phyloP scores from a whole-genome alignment of 2,888 invertebrate species.

The Oeneis ivallda region DNA sequence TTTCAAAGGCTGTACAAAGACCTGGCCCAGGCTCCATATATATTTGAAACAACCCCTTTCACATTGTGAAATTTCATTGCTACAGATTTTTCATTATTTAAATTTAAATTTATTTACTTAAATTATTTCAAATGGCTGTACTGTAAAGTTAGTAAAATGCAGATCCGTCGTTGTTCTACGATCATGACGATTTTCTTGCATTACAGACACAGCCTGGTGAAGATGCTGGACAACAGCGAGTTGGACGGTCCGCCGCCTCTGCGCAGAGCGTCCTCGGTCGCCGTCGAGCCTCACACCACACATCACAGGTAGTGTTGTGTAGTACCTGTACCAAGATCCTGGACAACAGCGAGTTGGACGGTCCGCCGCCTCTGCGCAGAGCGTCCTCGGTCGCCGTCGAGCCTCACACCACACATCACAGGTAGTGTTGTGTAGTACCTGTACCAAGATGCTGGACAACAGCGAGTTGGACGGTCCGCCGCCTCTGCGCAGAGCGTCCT shows the following conservation, averaged over 20 bases:
- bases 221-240: conserved; percentile 87
- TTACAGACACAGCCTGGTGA: conserved; percentile 74
- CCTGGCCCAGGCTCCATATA: too few species aligned
- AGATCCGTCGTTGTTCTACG: too few species aligned
- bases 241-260: conserved; percentile 88
- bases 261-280: conserved; percentile 75
- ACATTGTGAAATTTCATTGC: too few species aligned
- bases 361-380: conserved; percentile 52
- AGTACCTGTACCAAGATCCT: too few species aligned
- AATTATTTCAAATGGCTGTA: too few species aligned
- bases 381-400: conserved; percentile 67
- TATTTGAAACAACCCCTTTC: too few species aligned
- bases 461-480: conserved; percentile 83
- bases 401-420: conserved; percentile 53
- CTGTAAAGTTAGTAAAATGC: too few species aligned
- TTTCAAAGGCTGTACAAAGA: too few species aligned
- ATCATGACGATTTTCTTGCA: too few species aligned
- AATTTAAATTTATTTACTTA: too few species aligned
- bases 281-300: conserved; percentile 53
- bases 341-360: conserved; percentile 86
- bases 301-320: conserved; percentile 57
- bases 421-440: too few species aligned
- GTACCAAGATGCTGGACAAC: conserved; percentile 88
- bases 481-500: conserved; percentile 60
- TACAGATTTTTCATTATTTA: too few species aligned